A percentile compares a stretch with the other conserved stretches of the same genome.
Conservation (phyloP, 2,113 vertebrate genomes). For the Leptobrachium ailaonicum region DNA sequence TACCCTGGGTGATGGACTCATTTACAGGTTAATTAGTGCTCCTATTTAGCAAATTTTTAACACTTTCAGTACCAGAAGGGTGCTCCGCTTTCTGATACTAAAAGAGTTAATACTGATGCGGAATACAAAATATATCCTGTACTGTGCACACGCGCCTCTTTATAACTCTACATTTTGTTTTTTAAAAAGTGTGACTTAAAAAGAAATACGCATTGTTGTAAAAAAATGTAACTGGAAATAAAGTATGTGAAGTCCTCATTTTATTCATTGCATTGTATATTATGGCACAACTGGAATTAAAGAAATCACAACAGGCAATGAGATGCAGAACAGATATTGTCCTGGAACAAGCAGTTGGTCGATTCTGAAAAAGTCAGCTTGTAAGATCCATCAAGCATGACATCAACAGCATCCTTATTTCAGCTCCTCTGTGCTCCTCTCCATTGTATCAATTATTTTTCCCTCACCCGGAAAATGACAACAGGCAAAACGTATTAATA, state of each 20-base stretch:
- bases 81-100: too few relatives aligned
- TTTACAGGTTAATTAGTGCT: too few relatives aligned
- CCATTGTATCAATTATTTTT: constrained; percentile 50
- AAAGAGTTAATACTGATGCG: too few relatives aligned
- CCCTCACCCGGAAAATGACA: constrained; percentile 46
- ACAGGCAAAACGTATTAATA: constrained; percentile 52
- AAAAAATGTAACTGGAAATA: constrained; percentile 14
- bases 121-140: too few relatives aligned
- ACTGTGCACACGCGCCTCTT: too few relatives aligned
- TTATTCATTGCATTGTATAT: constrained; percentile 15
- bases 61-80: too few relatives aligned
- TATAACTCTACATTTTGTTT: too few relatives aligned
- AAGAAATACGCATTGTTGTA: too few relatives aligned
- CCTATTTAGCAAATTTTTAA: too few relatives aligned
- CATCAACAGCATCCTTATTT: constrained; percentile 39
- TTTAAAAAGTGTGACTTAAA: too few relatives aligned
- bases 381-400: constrained; percentile 46
- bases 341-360: constrained; percentile 5
- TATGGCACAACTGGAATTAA: constrained; percentile 19
- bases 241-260: constrained; percentile 6
- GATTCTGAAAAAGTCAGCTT: constrained; percentile 35
- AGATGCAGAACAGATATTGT: background rate
- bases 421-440: constrained; percentile 37
- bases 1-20: too few relatives aligned
- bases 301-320: constrained; percentile 11